phyloP scores from a whole-genome alignment of 1,140 invertebrate genomes.

The Pachypsylla venusta region DNA sequence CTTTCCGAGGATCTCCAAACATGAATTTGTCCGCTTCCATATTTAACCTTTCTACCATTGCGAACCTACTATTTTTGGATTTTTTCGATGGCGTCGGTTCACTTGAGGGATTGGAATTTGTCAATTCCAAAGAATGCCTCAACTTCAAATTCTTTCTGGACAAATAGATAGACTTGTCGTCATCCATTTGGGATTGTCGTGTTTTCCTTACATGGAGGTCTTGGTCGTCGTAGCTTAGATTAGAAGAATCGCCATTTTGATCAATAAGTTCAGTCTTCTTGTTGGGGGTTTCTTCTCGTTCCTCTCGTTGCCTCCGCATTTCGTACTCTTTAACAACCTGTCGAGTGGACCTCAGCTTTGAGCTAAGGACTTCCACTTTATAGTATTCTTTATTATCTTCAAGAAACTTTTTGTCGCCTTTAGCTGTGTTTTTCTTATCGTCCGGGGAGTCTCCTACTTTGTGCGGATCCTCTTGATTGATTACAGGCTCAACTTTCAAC shows the following conservation, averaged over 20 bases:
- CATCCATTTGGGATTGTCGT: background rate
- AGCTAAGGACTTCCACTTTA: conserved; percentile 53
- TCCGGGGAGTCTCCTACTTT: conserved; percentile 35
- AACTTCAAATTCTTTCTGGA: background rate
- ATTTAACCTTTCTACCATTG: conserved; percentile 39
- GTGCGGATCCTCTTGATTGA: background rate
- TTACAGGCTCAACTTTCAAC: no score
- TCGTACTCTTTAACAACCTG: conserved; percentile 28
- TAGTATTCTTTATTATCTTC: conserved; percentile 50
- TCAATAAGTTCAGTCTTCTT: background rate
- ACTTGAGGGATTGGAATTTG: background rate
- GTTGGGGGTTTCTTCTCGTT: background rate
- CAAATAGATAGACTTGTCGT: background rate
- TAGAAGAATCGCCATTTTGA: conserved; percentile 22
- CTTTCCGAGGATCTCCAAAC: conserved; percentile 47
- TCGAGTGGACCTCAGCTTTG: conserved; percentile 46
- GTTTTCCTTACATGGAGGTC: background rate
- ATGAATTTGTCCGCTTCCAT: conserved; percentile 71
- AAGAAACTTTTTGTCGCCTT: conserved; percentile 37
- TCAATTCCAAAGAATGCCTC: background rate
- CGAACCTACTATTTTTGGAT: background rate
- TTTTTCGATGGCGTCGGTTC: background rate
- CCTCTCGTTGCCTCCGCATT: background rate
- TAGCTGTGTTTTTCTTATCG: conserved; percentile 8
- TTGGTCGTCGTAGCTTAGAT: conserved; percentile 25